Conservation (phyloP, 35 echinoderm and acorn worm genomes). For the Heliocidaris erythrogramma region DNA sequence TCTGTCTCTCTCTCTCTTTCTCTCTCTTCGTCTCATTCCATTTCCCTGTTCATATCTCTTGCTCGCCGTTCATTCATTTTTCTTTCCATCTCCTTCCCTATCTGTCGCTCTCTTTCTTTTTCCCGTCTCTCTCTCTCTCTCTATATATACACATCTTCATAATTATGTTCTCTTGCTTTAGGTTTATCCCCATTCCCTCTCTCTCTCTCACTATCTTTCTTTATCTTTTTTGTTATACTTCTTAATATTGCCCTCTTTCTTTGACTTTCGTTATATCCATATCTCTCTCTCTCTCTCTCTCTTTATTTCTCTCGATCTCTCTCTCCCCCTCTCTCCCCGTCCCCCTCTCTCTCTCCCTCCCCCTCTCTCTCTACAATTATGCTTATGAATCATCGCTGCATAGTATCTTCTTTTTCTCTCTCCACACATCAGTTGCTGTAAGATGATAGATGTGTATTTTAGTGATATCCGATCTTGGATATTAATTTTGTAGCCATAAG, state of each 20-base stretch:
- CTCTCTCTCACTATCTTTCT: not conserved
- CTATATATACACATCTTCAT: not conserved
- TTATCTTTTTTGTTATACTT: not conserved
- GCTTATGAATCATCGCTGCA: too few species aligned
- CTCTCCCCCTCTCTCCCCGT: not conserved
- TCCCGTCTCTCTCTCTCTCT: not conserved
- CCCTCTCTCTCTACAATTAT: not conserved
- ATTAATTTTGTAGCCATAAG: too few species aligned
- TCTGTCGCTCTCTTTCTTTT: not conserved
- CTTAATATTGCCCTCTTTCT: not conserved
- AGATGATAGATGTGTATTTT: too few species aligned
- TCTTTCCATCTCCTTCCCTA: not conserved
- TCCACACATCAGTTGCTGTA: too few species aligned
- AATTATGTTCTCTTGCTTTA: too few species aligned
- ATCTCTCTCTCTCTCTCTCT: not conserved
- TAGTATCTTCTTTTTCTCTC: too few species aligned
- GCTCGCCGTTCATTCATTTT: not conserved
- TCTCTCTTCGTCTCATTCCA: not conserved
- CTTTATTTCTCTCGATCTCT: not conserved
- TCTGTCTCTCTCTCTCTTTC: not conserved
- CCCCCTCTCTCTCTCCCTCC: not conserved
- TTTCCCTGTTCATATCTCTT: not conserved
- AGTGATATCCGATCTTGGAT: too few species aligned
- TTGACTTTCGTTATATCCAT: too few species aligned
- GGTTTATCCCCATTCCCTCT: not conserved